Percentiles rank a stretch among this genome's conserved stretches.
Conservation (phyloP, 2,888 invertebrate genomes). For the Dynastes tityus region DNA sequence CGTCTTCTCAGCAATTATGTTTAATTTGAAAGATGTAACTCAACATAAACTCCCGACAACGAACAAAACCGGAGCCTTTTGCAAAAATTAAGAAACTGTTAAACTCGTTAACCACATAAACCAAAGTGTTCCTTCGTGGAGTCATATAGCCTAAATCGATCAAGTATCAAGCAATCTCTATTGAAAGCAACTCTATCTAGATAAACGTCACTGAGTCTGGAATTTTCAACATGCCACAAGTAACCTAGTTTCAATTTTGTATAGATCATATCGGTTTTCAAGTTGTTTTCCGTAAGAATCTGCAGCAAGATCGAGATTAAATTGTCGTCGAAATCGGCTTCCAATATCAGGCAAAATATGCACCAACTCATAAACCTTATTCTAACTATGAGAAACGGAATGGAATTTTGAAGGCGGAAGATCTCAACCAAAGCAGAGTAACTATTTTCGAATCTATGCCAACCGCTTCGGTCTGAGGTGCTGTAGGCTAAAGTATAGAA, state of each 20-base stretch:
- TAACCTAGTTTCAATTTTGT: conserved; percentile 21
- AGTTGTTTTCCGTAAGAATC: conserved; percentile 34
- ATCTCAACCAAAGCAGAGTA: conserved; percentile 23
- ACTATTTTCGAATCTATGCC: conserved; percentile 27
- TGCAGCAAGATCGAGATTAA: conserved; percentile 34
- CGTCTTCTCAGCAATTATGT: conserved; percentile 8
- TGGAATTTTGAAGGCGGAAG: not conserved
- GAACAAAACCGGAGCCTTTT: conserved; percentile 16
- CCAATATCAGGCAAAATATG: conserved; percentile 19
- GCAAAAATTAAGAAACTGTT: not conserved
- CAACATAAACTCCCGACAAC: conserved; percentile 23
- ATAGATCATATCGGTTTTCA: conserved; percentile 21
- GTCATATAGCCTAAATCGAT: conserved; percentile 21
- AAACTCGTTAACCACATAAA: conserved; percentile 41
- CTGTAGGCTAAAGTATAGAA: conserved; percentile 9
- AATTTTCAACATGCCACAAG: not conserved
- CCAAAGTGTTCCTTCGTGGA: not conserved
- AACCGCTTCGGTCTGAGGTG: conserved; percentile 6
- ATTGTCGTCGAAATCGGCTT: conserved; percentile 42
- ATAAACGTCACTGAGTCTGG: not conserved
- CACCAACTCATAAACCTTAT: conserved; percentile 31
- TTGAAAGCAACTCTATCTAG: conserved; percentile 20
- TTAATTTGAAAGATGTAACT: conserved; percentile 22
- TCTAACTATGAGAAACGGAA: conserved; percentile 2
- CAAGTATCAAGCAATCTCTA: conserved; percentile 21